A percentile compares a stretch with the other conserved stretches of the same genome.
These are phyloP conservation scores for Danio rerio DNA, from an alignment of 2,113 vertebrate genomes.

Conservation along the genomic window GRCz12tu NC_133191.1:24098501-24099000, in stretches of 20 bases:
- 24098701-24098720: conserved; percentile 97
- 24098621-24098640: conserved; percentile 82
- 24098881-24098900: no score
- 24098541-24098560: background rate
- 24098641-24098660: conserved; percentile 94
- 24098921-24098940: no score
- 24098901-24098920: no score
- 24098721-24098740: conserved; percentile 96
- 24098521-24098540: conserved; percentile 35
- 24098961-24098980: no score
- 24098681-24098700: conserved; percentile 98
- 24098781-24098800: background rate
- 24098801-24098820: no score
- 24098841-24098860: no score
- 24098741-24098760: conserved; percentile 94
- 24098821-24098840: no score
- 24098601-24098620: conserved; percentile 18
- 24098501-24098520: background rate
- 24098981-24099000: no score
- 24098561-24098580: conserved; percentile 34
- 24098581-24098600: conserved; percentile 40
- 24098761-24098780: background rate
- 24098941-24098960: no score
- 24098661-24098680: conserved; percentile 97
- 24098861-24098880: no score